Conservation (phyloP, 1,140 invertebrate species). For the Leptonema lineaticorne region DNA sequence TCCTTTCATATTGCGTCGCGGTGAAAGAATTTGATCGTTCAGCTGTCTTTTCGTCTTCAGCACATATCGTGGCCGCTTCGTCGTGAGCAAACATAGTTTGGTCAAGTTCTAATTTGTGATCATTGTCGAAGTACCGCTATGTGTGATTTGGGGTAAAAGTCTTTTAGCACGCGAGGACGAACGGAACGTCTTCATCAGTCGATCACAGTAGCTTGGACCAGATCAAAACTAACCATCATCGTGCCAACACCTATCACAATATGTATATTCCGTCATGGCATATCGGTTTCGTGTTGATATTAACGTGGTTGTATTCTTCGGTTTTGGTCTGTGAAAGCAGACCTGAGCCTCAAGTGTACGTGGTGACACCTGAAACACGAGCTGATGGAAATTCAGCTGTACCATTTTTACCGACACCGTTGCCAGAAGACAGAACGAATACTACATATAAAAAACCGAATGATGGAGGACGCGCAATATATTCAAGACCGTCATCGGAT, state of each 20-base stretch:
- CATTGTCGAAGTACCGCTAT: constrained; percentile 32
- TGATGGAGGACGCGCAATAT: not conserved
- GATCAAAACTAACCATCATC: no score
- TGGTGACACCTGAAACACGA: constrained; percentile 34
- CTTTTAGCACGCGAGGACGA: constrained; percentile 21
- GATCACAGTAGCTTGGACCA: constrained; percentile 7
- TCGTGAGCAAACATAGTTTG: constrained; percentile 37
- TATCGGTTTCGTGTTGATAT: no score
- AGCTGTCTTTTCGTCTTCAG: not conserved
- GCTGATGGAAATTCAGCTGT: not conserved
- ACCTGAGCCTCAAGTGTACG: constrained; percentile 22
- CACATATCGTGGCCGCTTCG: not conserved
- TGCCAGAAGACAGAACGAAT: constrained; percentile 19
- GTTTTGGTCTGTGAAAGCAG: constrained; percentile 28
- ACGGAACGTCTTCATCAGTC: constrained; percentile 23
- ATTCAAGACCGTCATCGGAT: constrained; percentile 26
- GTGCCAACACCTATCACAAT: not conserved
- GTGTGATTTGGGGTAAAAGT: constrained; percentile 36
- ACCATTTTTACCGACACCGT: constrained; percentile 34
- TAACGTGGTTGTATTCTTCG: not conserved
- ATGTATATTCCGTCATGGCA: no score
- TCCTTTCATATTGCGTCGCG: no score
- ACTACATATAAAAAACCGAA: not conserved
- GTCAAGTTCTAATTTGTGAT: constrained; percentile 15
- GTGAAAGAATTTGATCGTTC: no score